Conservation (phyloP, 2,888 invertebrate genomes). For the Heliconius cydno region DNA sequence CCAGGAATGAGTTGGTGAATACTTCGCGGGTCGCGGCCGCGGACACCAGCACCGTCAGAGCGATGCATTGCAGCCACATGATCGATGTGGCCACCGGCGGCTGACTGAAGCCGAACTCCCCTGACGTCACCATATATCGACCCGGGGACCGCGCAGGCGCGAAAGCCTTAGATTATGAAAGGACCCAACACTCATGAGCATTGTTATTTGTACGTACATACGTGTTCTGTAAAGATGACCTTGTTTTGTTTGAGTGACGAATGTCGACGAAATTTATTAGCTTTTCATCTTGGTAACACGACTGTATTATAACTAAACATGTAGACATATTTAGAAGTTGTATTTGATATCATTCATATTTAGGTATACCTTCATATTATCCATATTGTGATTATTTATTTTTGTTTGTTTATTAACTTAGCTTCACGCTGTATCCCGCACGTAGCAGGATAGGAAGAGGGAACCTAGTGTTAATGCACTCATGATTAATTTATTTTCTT, state of each 20-base stretch:
- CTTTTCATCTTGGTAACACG: slow-evolving; percentile 4
- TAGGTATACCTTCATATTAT: no score
- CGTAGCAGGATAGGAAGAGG: no score
- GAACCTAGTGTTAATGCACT: no score
- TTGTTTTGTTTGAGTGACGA: slow-evolving; percentile 39
- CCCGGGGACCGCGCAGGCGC: slow-evolving; percentile 72
- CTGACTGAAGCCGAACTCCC: slow-evolving; percentile 71
- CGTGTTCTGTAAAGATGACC: slow-evolving; percentile 41
- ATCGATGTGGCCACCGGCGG: slow-evolving; percentile 72
- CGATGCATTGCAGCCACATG: slow-evolving; percentile 80
- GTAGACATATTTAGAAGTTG: neutral
- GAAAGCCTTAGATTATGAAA: slow-evolving; percentile 62
- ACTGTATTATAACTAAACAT: neutral
- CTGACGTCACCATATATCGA: slow-evolving; percentile 81
- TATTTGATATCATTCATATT: no score
- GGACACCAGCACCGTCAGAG: slow-evolving; percentile 72
- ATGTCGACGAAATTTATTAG: slow-evolving; percentile 16
- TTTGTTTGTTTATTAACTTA: no score
- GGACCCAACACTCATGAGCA: slow-evolving; percentile 56
- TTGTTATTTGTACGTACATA: slow-evolving; percentile 59
- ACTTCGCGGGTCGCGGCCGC: slow-evolving; percentile 85
- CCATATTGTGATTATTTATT: no score
- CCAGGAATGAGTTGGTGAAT: slow-evolving; percentile 98
- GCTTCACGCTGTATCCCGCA: no score
- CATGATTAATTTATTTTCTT: no score